Conservation (phyloP, 2,113 vertebrate species). For the Protobothrops mucrosquamatus region DNA sequence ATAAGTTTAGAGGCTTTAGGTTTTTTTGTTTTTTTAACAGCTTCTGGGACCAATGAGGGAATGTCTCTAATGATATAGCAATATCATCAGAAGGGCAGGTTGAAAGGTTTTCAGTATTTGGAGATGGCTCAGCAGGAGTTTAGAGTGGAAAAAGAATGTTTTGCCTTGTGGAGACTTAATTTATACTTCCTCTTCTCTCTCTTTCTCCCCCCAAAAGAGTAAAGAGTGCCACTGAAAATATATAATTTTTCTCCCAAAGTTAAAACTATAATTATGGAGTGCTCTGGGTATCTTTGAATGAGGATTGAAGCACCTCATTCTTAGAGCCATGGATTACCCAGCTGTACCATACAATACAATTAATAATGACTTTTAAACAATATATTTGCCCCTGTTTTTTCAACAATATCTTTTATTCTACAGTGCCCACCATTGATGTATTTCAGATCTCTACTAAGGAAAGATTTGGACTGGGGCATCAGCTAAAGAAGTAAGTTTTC, state of each 20-base stretch:
- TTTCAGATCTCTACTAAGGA: conserved; percentile 90
- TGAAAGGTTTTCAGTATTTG: background rate
- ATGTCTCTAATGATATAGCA: background rate
- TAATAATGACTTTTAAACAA: background rate
- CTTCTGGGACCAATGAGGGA: background rate
- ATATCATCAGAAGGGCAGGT: background rate
- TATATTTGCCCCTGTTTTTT: background rate
- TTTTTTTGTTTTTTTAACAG: background rate
- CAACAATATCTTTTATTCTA: conserved; percentile 35
- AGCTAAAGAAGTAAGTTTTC: conserved; percentile 85
- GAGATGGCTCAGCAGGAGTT: background rate
- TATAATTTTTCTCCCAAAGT: background rate
- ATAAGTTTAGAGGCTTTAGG: background rate
- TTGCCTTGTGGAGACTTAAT: background rate
- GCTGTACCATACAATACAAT: background rate
- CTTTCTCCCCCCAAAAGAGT: background rate
- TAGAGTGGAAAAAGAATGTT: background rate
- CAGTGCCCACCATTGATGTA: conserved; percentile 88
- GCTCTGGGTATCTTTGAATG: background rate
- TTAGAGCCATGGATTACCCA: background rate
- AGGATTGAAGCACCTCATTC: background rate
- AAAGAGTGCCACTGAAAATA: background rate
- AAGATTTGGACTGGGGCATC: conserved; percentile 87
- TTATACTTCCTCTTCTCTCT: background rate
- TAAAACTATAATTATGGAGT: background rate